Percentiles rank a stretch among this genome's conserved stretches.
Conservation (phyloP, 2,797 vertebrate genomes). For the Poecilia wingei region DNA sequence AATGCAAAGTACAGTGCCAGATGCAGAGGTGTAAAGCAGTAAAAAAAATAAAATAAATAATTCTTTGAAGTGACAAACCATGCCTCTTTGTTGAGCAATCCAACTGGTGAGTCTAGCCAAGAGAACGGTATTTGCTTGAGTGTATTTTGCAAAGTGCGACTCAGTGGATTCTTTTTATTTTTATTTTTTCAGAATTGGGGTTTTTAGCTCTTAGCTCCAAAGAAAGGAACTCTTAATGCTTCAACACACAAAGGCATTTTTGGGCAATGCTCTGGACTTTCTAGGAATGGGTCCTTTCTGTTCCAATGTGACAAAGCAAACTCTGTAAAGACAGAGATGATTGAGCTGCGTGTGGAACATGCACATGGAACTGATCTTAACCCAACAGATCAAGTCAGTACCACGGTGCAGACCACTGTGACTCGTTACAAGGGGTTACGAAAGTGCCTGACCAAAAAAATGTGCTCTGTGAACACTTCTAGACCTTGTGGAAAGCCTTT, state of each 20-base stretch:
- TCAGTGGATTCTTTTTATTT: background rate
- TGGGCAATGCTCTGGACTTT: background rate
- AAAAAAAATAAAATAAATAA: background rate
- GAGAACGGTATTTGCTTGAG: background rate
- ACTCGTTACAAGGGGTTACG: background rate
- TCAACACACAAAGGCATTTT: background rate
- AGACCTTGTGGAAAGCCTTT: background rate
- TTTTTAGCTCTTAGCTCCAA: background rate
- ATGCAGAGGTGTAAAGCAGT: background rate
- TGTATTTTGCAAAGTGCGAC: background rate
- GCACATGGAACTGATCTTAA: background rate
- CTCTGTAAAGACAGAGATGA: slow-evolving; percentile 1
- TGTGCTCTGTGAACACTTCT: background rate
- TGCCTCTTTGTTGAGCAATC: background rate
- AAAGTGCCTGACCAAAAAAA: background rate
- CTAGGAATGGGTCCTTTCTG: background rate
- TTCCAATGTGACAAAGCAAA: background rate
- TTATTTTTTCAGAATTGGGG: background rate
- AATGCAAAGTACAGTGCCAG: background rate
- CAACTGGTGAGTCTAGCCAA: background rate
- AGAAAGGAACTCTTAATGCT: background rate
- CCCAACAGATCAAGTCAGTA: background rate
- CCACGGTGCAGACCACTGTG: background rate
- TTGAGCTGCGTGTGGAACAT: background rate
- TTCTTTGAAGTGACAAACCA: background rate